These are phyloP conservation scores for Sebastes diploproa DNA, from an alignment of 2,797 vertebrate species.

Conservation along the genomic window DNA sequence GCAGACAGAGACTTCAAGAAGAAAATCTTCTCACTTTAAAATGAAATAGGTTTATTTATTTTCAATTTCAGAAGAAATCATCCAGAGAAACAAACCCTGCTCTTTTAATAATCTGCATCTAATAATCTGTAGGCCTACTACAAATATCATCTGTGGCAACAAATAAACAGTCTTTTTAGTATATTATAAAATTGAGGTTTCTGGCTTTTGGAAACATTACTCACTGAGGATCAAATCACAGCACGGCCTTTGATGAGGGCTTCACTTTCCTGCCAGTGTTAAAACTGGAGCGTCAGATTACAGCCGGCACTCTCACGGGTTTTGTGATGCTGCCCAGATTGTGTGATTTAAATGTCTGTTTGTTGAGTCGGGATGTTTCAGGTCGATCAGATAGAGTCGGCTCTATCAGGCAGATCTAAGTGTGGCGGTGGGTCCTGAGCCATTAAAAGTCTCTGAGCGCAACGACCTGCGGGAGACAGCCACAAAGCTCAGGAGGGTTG, in stretches of 20 bases:
- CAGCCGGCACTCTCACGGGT: constrained; percentile 52
- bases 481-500: constrained; percentile 18
- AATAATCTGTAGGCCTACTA: background rate
- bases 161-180: background rate
- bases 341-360: constrained; percentile 55
- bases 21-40: background rate
- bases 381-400: constrained; percentile 65
- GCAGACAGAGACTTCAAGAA: constrained; percentile 17
- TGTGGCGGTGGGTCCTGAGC: constrained; percentile 45
- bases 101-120: constrained; percentile 7
- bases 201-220: constrained; percentile 42
- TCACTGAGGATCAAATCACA: constrained; percentile 57
- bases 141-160: background rate
- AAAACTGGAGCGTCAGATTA: constrained; percentile 62
- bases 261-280: constrained; percentile 61
- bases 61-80: background rate
- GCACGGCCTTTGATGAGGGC: constrained; percentile 64
- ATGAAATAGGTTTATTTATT: background rate
- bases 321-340: constrained; percentile 54
- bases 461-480: constrained; percentile 22
- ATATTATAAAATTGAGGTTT: background rate
- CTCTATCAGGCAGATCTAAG: constrained; percentile 64
- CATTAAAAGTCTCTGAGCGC: constrained; percentile 53
- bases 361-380: constrained; percentile 58
- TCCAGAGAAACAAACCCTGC: background rate